Evolutionary conservation across 2,888 invertebrate species (phyloP).

Genomic region (Pycnomerus fuliginosus): DNA sequence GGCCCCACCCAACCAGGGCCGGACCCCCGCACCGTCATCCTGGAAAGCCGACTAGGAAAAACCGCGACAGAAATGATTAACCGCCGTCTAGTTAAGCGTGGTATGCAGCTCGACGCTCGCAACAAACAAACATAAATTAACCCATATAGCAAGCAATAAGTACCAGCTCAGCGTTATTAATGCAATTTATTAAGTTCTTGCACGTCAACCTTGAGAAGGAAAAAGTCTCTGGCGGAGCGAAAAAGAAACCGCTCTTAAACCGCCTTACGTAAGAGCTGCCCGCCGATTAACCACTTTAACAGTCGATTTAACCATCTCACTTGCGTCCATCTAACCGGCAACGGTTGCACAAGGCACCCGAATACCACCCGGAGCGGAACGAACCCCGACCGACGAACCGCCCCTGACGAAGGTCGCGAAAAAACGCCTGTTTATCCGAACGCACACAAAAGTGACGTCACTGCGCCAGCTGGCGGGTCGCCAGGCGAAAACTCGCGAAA

Average conservation of each 20-base stretch:
- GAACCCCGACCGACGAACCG: too few relatives aligned
- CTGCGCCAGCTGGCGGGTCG: slow-evolving; percentile 30
- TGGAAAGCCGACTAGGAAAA: too few relatives aligned
- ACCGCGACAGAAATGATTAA: too few relatives aligned
- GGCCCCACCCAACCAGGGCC: too few relatives aligned
- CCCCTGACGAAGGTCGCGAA: too few relatives aligned
- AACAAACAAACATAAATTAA: slow-evolving; percentile 12
- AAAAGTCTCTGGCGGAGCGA: slow-evolving; percentile 24
- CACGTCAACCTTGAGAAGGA: slow-evolving; percentile 23
- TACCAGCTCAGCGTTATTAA: slow-evolving; percentile 14
- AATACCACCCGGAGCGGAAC: too few relatives aligned
- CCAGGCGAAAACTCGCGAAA: slow-evolving; percentile 37
- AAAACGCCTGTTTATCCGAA: too few relatives aligned
- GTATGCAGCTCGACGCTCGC: too few relatives aligned
- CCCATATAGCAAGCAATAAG: slow-evolving; percentile 14
- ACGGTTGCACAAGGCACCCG: slow-evolving; percentile 18
- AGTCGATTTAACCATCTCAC: slow-evolving; percentile 18
- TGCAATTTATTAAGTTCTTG: slow-evolving; percentile 19
- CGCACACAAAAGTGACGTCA: too few relatives aligned
- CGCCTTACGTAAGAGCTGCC: slow-evolving; percentile 16
- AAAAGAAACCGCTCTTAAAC: slow-evolving; percentile 23
- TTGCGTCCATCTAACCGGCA: slow-evolving; percentile 11
- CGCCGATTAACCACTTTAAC: slow-evolving; percentile 20
- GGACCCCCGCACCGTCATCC: too few relatives aligned
- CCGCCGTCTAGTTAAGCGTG: too few relatives aligned